Evolutionary conservation across 2,888 invertebrate species (phyloP).

Genomic region (Barypeithes pellucidus): DNA sequence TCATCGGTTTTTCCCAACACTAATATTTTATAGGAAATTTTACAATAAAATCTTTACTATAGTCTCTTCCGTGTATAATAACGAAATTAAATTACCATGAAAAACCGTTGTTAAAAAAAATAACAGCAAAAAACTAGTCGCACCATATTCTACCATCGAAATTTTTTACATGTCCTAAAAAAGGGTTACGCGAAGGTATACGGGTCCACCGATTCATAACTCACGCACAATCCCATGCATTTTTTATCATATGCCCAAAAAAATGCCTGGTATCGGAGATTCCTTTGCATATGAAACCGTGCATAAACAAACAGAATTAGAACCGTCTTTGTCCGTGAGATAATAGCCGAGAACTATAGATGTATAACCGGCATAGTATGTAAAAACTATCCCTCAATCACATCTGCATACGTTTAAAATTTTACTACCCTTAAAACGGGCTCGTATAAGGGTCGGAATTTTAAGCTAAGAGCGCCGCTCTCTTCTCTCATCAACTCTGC

Average conservation of each 20-base stretch:
- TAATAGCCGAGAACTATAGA: constrained; percentile 54
- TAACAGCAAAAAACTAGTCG: constrained; percentile 1
- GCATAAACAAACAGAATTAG: constrained; percentile 62
- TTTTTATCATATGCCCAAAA: constrained; percentile 48
- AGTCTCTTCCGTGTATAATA: too few relatives aligned
- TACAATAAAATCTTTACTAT: too few relatives aligned
- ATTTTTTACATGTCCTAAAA: constrained; percentile 25
- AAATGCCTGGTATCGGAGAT: constrained; percentile 33
- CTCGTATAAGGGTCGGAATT: constrained; percentile 26
- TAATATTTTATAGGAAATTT: too few relatives aligned
- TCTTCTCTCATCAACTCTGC: constrained; percentile 50
- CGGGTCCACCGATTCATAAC: constrained; percentile 31
- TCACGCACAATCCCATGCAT: constrained; percentile 39
- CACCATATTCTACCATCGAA: neutral
- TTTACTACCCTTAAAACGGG: constrained; percentile 13
- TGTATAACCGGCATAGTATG: constrained; percentile 39
- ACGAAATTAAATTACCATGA: neutral
- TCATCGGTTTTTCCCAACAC: too few relatives aligned
- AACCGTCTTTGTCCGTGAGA: constrained; percentile 59
- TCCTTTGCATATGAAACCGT: constrained; percentile 54
- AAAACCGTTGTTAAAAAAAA: constrained; percentile 28
- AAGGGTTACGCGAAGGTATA: constrained; percentile 38
- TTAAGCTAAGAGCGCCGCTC: too few relatives aligned
- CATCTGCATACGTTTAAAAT: constrained; percentile 44
- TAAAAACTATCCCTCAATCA: constrained; percentile 27